A percentile compares a stretch with the other conserved stretches of the same genome.
Evolutionary conservation across 2,113 vertebrate species (phyloP).

Genomic region (Crotalus horridus): DNA sequence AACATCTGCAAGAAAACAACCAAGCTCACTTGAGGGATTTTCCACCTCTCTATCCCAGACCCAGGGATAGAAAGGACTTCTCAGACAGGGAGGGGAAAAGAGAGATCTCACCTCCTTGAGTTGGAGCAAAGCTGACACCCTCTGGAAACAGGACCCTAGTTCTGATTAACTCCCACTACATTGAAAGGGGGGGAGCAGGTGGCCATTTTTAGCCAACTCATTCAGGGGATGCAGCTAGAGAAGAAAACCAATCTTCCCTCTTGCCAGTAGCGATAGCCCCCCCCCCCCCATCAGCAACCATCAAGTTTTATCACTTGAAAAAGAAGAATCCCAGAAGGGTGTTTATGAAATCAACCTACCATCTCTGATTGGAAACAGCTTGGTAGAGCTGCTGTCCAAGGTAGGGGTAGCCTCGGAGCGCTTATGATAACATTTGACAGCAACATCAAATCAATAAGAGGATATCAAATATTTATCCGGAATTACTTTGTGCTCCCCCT

Average conservation of each 20-base stretch:
- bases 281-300: slow-evolving; percentile 37
- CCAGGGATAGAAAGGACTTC: no score
- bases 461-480: slow-evolving; percentile 71
- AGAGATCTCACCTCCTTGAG: background rate
- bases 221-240: background rate
- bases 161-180: background rate
- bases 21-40: no score
- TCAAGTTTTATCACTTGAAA: slow-evolving; percentile 52
- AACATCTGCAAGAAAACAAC: no score
- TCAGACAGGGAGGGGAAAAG: no score
- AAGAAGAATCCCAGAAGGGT: slow-evolving; percentile 39
- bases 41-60: no score
- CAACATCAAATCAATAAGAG: slow-evolving; percentile 61
- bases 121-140: background rate
- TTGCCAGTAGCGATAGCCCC: slow-evolving; percentile 28
- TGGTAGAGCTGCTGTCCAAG: slow-evolving; percentile 39
- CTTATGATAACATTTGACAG: slow-evolving; percentile 53
- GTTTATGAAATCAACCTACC: slow-evolving; percentile 51
- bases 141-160: background rate
- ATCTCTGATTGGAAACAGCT: slow-evolving; percentile 43
- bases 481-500: slow-evolving; percentile 44
- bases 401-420: slow-evolving; percentile 59
- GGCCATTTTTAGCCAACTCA: slow-evolving; percentile 11
- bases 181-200: background rate
- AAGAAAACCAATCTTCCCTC: slow-evolving; percentile 6